Base-by-base conservation (phyloP, 2,113 vertebrate genomes). In the Morone saxatilis region DNA sequence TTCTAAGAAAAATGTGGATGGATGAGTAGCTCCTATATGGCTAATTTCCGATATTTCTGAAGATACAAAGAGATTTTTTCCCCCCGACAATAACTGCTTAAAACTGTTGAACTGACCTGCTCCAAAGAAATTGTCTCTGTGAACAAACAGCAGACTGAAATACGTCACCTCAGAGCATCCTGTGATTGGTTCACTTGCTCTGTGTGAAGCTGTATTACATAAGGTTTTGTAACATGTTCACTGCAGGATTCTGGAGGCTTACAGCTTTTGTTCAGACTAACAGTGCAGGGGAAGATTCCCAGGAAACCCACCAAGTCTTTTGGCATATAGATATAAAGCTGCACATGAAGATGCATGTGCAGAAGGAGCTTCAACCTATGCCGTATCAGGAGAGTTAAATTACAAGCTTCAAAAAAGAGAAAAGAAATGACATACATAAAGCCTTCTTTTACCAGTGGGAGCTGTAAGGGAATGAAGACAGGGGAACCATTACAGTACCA, bases 201-300 rank as follows among this genome's bases (percentile, higher is more conserved):
- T 50, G 40, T 66, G 62, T 62, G 71, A 75, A 78, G 75, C 54
- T 56, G 57, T 48, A n/a, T 87, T 85, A 88, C 80, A 67, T 77
- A 76, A 90, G 41, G 7, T 80, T 82, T 68, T 38, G 47, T 61
- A 73, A 71, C 71, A 61, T 31, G 56, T 75, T 85, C 25, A 31
- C 60, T 36, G 78, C 72, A 45, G 83, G 70, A 77, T 83, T 70
- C 81, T 63, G 47, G 25, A 48, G 50, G 56, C 66, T 82, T 66
- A 53, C 14, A 65, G 36, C 60, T 62, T 80, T 69, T 80, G 62
- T 88, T 80, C 75, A 63, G 76, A 62, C 8, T 4, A 53, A 50
- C 56, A 25, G 76, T 59, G 76, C 71, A 75, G 56, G 54, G 50
- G 57, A 53, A 60, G 25, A 71, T 69, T 71, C 69, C 45, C 56